Base-by-base conservation (phyloP, 2,888 invertebrate genomes). In the Norana najaformis region DNA sequence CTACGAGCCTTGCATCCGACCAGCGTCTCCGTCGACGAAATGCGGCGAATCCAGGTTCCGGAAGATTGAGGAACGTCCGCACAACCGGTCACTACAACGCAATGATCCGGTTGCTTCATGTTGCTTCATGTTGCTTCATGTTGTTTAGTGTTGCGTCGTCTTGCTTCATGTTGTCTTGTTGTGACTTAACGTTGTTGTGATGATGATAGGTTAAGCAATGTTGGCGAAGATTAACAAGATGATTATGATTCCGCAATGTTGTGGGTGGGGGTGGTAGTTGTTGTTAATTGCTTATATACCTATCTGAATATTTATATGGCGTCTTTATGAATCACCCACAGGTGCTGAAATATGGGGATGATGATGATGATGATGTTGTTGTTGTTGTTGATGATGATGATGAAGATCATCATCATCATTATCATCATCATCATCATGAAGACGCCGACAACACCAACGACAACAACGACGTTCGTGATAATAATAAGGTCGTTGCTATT, bases 71-170 rank as follows among this genome's bases (percentile, higher is more conserved):
- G 37, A 34, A 88, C 35, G 37, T 88, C 47, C n/a, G 88, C 38
- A 34, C 88, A 88, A 36, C 88, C 88, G 34, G 39, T 88, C 36
- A 88, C 88, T 88, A 88, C 39, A 85, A 69, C n/a, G 69, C 13
- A 69, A 69, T 2, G 69, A 69, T 69, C 69, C 69, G n/a, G 69
- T 69, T 69, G 69, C n/a, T 8, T n/a, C 69, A 69, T 11, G 69
- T 69, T 69, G 69, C n/a, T n/a, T n/a, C 6, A n/a, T 5, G 69
- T 11, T 69, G 30, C n/a, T n/a, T 30, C 69, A 47, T 39, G 39
- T 39, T 39, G 39, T 18, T 47, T n/a, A n/a, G n/a, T n/a, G n/a
- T n/a, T n/a, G n/a, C n/a, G n/a, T n/a, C 11, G 20, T 47, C 11
- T 39, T 39, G 39, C 14, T 39, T 39, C 39, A 14, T 39, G 39